Evolutionary conservation across 2,888 invertebrate genomes (phyloP), one percentile per base, ranked within the genome.

Genomic region (Biston betularia): DNA sequence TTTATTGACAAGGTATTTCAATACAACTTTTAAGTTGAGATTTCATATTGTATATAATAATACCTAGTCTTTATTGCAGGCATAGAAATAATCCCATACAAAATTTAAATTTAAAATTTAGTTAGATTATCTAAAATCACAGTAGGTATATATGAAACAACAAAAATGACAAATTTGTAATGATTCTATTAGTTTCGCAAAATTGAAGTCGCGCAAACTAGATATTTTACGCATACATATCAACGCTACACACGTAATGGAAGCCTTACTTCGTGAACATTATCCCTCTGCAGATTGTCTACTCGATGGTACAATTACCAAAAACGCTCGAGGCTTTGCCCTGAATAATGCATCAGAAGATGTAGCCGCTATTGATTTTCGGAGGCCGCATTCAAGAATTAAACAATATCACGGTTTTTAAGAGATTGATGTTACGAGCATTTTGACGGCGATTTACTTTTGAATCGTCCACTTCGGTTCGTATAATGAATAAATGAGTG

Each of bases 251-350:
- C 6, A 44, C 0, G 44, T n/a, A 44, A 12, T 44, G 4, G n/a
- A 3, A n/a, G 4, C 6, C 42, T 42, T 42, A 42, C 42, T 45
- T 10, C 46, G 24, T n/a, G 12, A 11, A 3, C 7, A 1, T 7
- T 0, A 11, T 49, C 12, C 33, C 40, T 54, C 54, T 54, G 54
- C 24, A n/a, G 14, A 42, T 44, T 8, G 12, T n/a, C 54, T 54
- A 54, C 12, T 54, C 54, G 4, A 9, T 10, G 11, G 15, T 40
- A 40, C 49, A 49, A 49, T 58, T 83, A 73, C 76, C 70, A 77
- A 78, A 38, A 80, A 73, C 72, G 79, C 81, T 72, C 44, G 69
- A 63, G 75, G 81, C 78, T 69, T 68, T 65, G 63, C 57, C 54
- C 54, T 42, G 52, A 56, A 68, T 68, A 33, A 66, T 66, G 52